Evolutionary conservation across 2,888 invertebrate genomes (phyloP).

Genomic region (Idaea biselata): DNA sequence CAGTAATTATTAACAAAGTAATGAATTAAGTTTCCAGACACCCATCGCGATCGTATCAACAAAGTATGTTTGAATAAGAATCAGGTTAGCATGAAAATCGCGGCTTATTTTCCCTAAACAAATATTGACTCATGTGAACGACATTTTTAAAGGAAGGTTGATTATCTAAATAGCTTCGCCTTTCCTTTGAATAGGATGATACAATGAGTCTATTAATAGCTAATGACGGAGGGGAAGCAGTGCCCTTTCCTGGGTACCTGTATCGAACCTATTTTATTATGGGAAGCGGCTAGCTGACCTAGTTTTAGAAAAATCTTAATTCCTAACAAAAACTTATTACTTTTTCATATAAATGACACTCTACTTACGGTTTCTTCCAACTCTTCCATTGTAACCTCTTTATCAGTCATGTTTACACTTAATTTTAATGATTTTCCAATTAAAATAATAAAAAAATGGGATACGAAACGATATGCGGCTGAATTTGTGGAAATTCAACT

Average conservation of each 20-base stretch:
- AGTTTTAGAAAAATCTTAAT: slow-evolving; percentile 33
- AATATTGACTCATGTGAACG: too few species aligned
- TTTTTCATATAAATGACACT: slow-evolving; percentile 9
- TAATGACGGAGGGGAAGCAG: background rate
- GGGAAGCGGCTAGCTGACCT: slow-evolving; percentile 60
- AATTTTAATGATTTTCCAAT: slow-evolving; percentile 36
- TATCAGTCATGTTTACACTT: slow-evolving; percentile 58
- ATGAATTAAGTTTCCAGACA: too few species aligned
- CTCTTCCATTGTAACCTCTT: slow-evolving; percentile 67
- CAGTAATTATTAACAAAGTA: too few species aligned
- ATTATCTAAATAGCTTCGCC: background rate
- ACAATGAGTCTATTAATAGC: background rate
- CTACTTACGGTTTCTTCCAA: slow-evolving; percentile 67
- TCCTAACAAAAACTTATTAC: slow-evolving; percentile 15
- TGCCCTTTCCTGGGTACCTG: background rate
- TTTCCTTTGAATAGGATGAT: background rate
- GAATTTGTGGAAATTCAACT: too few species aligned
- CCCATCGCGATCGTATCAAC: background rate
- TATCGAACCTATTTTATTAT: slow-evolving; percentile 2
- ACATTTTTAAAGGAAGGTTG: background rate
- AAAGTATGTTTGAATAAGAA: too few species aligned
- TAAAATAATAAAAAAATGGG: slow-evolving; percentile 26
- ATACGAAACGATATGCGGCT: too few species aligned
- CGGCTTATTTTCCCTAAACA: too few species aligned
- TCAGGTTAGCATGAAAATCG: too few species aligned